Conservation (phyloP, 2,888 invertebrate genomes). For the Actias luna region DNA sequence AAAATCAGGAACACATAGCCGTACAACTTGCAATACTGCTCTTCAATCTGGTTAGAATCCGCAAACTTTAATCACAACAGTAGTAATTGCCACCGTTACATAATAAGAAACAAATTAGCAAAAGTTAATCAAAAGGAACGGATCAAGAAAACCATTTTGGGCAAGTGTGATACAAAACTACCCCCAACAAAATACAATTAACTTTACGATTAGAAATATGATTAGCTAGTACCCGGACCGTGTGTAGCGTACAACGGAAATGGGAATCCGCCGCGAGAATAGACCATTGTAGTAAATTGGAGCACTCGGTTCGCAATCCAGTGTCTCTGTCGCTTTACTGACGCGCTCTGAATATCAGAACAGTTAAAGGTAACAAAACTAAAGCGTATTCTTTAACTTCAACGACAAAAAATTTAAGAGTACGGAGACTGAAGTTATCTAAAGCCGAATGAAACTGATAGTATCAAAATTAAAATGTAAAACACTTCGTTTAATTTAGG, state of each 20-base stretch:
- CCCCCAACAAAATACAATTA: not conserved
- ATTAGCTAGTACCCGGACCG: not conserved
- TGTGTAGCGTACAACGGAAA: not conserved
- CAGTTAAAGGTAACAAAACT: not conserved
- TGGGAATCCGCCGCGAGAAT: not conserved
- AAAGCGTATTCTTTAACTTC: not conserved
- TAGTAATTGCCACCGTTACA: too few species aligned
- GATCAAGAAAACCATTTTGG: not conserved
- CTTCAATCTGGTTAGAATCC: too few species aligned
- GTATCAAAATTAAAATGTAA: too few species aligned
- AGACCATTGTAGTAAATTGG: not conserved
- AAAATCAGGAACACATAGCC: too few species aligned
- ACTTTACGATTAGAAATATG: not conserved
- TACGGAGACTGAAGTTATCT: too few species aligned
- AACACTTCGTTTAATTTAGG: too few species aligned
- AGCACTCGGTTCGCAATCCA: not conserved
- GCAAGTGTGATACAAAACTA: not conserved
- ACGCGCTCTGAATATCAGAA: not conserved
- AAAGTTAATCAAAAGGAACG: too few species aligned
- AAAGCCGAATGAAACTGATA: too few species aligned
- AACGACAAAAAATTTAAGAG: too few species aligned
- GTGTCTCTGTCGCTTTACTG: not conserved
- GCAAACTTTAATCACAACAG: too few species aligned
- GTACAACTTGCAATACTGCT: too few species aligned
- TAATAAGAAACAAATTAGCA: too few species aligned